Evolutionary conservation across 2,888 invertebrate species (phyloP).

Genomic region (Plusia festucae): DNA sequence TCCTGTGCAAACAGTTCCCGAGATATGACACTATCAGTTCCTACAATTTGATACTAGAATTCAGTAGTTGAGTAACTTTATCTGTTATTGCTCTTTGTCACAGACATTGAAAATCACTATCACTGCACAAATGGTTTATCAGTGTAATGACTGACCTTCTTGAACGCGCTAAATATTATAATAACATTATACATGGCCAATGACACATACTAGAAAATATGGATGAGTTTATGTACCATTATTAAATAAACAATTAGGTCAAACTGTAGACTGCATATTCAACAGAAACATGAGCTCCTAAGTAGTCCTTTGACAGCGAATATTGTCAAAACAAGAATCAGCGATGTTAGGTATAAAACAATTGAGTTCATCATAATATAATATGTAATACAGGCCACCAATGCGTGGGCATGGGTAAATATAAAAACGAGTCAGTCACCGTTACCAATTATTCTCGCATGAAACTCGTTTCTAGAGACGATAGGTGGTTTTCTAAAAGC

Average conservation of each 20-base stretch:
- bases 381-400: conserved; percentile 64
- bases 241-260: conserved; percentile 39
- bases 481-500: neutral
- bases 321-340: conserved; percentile 79
- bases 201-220: conserved; percentile 8
- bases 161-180: conserved; percentile 1
- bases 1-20: neutral
- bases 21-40: neutral
- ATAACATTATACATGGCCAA: neutral
- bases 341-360: conserved; percentile 69
- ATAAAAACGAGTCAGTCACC: conserved; percentile 36
- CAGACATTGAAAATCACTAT: neutral
- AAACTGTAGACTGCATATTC: conserved; percentile 49
- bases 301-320: conserved; percentile 58
- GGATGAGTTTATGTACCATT: conserved; percentile 14
- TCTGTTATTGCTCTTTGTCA: conserved; percentile 4
- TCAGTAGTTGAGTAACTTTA: neutral
- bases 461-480: neutral
- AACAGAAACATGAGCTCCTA: conserved; percentile 52
- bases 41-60: neutral
- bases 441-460: neutral
- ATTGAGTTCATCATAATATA: conserved; percentile 64
- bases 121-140: neutral
- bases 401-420: conserved; percentile 58
- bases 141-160: neutral